Evolutionary conservation across 2,888 invertebrate species (phyloP).

Genomic region (Caenorhabditis angaria): DNA sequence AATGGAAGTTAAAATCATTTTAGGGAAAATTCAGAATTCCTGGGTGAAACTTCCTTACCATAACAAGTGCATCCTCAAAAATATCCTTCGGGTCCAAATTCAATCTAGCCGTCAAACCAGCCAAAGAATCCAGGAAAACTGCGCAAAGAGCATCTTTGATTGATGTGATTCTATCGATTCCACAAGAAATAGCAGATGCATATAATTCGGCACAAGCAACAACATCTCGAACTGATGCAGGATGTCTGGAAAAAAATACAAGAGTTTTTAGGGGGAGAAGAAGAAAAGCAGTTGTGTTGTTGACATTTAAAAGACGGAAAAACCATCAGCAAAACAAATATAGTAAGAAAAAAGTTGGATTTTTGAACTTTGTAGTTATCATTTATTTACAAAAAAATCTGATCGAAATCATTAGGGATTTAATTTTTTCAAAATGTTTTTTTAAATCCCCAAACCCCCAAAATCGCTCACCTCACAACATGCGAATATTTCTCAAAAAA

Average conservation of each 20-base stretch:
- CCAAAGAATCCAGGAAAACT: constrained; percentile 87
- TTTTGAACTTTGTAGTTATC: no score
- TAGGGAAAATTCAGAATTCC: background rate
- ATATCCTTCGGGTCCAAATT: constrained; percentile 75
- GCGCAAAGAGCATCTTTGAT: constrained; percentile 74
- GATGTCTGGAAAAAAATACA: constrained; percentile 50
- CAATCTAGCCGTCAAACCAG: constrained; percentile 89
- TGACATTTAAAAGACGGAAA: no score
- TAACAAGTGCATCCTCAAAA: constrained; percentile 41
- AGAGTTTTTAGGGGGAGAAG: no score
- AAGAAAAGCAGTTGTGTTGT: no score
- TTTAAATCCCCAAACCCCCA: background rate
- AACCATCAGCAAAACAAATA: no score
- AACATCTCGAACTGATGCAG: constrained; percentile 75
- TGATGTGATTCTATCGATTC: constrained; percentile 38
- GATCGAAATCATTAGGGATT: no score
- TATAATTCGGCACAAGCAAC: constrained; percentile 79
- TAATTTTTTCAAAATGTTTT: no score
- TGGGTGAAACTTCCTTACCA: constrained; percentile 24
- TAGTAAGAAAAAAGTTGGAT: no score
- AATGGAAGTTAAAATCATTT: no score
- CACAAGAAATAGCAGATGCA: constrained; percentile 54
- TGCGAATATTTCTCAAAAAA: constrained; percentile 56
- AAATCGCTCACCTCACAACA: constrained; percentile 49
- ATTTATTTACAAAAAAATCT: no score